These are phyloP conservation scores for Anniella stebbinsi DNA, from an alignment of 2,797 vertebrate species.

Conservation along the genomic window DNA sequence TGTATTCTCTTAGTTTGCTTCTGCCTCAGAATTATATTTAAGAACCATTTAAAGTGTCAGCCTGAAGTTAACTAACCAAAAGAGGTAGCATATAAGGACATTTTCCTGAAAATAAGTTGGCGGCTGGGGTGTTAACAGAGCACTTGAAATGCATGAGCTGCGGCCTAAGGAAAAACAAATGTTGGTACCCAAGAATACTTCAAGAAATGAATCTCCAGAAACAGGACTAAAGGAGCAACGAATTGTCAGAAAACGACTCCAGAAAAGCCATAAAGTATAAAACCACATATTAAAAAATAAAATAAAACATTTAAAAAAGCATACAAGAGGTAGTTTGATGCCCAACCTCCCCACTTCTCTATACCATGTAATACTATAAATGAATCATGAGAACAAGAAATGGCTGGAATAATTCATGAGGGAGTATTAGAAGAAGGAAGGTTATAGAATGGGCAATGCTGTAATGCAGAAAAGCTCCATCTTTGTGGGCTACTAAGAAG, in stretches of 20 bases:
- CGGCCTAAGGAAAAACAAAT: conserved; percentile 24
- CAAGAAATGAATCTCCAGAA: conserved; percentile 17
- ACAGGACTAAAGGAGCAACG: background rate
- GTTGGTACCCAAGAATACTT: background rate
- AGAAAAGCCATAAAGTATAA: conserved; percentile 13
- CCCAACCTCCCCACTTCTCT: background rate
- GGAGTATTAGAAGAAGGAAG: background rate
- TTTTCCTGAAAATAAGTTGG: background rate
- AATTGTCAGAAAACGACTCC: conserved; percentile 33
- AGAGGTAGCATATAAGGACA: conserved; percentile 1
- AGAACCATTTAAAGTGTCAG: background rate
- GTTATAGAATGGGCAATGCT: background rate
- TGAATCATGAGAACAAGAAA: conserved; percentile 33
- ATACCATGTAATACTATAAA: conserved; percentile 17
- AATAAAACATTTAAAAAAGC: background rate
- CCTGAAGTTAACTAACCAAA: background rate
- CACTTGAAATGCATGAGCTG: conserved; percentile 21
- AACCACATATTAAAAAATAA: background rate
- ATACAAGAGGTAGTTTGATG: background rate
- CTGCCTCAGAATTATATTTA: background rate
- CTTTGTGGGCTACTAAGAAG: background rate
- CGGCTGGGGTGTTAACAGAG: background rate
- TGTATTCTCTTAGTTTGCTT: background rate
- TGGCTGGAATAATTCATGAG: conserved; percentile 6
- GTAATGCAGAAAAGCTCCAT: background rate